Evolutionary conservation across 2,888 invertebrate genomes (phyloP), one percentile per base, ranked within the genome.

Genomic region (Patella ulyssiponensis): DNA sequence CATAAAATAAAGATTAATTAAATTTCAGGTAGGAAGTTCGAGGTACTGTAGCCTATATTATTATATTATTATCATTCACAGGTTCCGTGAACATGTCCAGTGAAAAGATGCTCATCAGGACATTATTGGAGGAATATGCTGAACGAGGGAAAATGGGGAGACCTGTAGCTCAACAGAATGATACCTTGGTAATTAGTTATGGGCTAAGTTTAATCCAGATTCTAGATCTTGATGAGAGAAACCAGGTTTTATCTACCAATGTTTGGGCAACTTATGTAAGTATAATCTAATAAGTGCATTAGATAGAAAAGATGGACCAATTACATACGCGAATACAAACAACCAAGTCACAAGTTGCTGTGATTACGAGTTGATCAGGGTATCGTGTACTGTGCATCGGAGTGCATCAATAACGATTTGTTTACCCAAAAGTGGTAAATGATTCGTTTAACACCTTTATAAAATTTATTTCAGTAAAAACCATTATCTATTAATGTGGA

Each of bases 181-280:
- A 91, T 69, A 89, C 87, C 17, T 81, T 92, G 52, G 79, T 80
- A 52, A 90, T 92, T 52, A 80, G 83, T 75, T 92, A 90, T 80
- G 91, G 91, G 12, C 86, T 92, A 44, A 90, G 88, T 56, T 86
- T 92, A 20, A 91, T 92, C 53, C 92, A 92, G 82, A 91, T 92
- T 71, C 86, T 92, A n/a, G 91, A 92, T 80, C 84, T 92, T 71
- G 91, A 92, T 74, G 92, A 92, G 80, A 84, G 90, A 70, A 91
- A 92, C 78, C 92, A 92, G 82, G 89, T 92, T 56, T 87, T 92
- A n/a, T 90, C 90, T 11, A 91, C 91, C 7, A 92, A 91, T 81
- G 89, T 91, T 71, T 91, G 92, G 91, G 90, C 89, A 23, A 87
- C 89, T 70, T 92, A 91, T 82, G 92, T 92, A 83, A 90, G 91